These are phyloP conservation scores for Mamestra configurata DNA, from an alignment of 1,140 invertebrate species.

Conservation along the genomic window DNA sequence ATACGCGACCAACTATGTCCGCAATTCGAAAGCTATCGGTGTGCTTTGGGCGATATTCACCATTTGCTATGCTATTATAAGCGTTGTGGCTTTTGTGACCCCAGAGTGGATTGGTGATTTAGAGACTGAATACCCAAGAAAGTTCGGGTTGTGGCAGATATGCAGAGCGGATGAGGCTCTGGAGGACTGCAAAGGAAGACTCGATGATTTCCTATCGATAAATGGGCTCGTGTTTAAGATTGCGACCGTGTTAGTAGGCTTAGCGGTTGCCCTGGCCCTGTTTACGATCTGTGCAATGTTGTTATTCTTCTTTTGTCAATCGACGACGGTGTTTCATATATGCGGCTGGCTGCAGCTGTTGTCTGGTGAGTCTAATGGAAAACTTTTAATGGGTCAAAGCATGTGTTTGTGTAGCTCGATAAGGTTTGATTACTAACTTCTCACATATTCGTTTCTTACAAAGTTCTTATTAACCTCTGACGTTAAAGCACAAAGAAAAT, in stretches of 20 bases:
- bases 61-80: slow-evolving; percentile 98
- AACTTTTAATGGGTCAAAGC: background rate
- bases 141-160: slow-evolving; percentile 97
- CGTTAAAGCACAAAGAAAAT: background rate
- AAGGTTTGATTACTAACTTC: background rate
- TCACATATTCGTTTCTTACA: background rate
- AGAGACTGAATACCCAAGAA: slow-evolving; percentile 95
- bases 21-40: slow-evolving; percentile 98
- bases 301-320: slow-evolving; percentile 97
- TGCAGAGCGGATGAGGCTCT: slow-evolving; percentile 92
- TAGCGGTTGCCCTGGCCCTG: slow-evolving; percentile 95
- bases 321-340: slow-evolving; percentile 97
- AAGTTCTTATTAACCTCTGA: background rate
- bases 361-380: slow-evolving; percentile 92
- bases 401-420: too few relatives aligned
- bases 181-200: slow-evolving; percentile 93
- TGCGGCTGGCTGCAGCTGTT: slow-evolving; percentile 98
- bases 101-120: slow-evolving; percentile 97
- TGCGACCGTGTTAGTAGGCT: slow-evolving; percentile 95
- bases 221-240: slow-evolving; percentile 92
- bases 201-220: slow-evolving; percentile 95
- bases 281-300: slow-evolving; percentile 96
- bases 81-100: slow-evolving; percentile 97
- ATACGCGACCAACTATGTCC: slow-evolving; percentile 97
- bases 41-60: slow-evolving; percentile 99